phyloP scores from a whole-genome alignment of 2,888 invertebrate species.

The Carcina quercana region DNA sequence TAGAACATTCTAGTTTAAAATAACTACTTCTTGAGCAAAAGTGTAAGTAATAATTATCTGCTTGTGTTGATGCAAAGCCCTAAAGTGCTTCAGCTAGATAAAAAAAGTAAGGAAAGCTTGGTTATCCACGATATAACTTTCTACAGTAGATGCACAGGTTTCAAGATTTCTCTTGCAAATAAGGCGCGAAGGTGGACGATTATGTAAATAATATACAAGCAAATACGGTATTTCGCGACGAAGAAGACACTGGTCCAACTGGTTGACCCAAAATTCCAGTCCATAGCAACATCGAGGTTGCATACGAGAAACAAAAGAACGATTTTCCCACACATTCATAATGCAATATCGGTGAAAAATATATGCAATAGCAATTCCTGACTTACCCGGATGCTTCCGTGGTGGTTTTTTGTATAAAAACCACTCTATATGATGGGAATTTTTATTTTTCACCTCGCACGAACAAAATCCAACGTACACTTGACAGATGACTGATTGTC shows the following conservation, averaged over 20 bases:
- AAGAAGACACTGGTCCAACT: conserved; percentile 58
- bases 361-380: conserved; percentile 19
- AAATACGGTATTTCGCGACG: conserved; percentile 35
- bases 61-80: no score
- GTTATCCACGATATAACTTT: no score
- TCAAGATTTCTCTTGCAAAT: conserved; percentile 19
- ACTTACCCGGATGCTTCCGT: conserved; percentile 72
- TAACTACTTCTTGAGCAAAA: neutral
- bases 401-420: conserved; percentile 42
- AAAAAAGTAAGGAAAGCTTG: no score
- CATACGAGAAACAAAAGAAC: conserved; percentile 22
- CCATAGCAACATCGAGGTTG: conserved; percentile 37
- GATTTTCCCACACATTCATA: conserved; percentile 23
- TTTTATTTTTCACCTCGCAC: conserved; percentile 47
- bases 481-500: conserved; percentile 61
- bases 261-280: conserved; percentile 55
- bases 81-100: no score
- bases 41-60: no score
- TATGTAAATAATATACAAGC: conserved; percentile 38
- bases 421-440: conserved; percentile 40
- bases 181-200: conserved; percentile 18
- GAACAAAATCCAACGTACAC: conserved; percentile 36
- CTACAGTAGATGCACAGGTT: neutral
- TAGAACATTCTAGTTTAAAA: neutral
- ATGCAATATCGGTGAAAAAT: conserved; percentile 17